Conservation (phyloP, 2,888 invertebrate species). For the Chydorus sphaericus region DNA sequence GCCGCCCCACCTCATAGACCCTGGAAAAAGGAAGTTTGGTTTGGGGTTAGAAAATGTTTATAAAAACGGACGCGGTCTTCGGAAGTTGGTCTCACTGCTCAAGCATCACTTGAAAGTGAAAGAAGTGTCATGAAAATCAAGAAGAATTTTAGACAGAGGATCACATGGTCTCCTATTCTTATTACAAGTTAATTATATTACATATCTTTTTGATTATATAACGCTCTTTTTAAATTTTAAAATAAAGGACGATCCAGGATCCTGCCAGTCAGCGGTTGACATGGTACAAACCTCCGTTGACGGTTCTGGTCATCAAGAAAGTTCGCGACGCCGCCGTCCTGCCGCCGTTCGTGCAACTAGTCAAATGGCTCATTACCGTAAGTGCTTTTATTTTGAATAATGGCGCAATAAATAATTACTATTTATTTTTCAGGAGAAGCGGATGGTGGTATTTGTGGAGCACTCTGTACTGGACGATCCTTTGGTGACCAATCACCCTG, state of each 20-base stretch:
- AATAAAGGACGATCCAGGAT: conserved; percentile 83
- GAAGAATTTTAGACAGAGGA: not conserved
- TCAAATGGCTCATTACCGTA: conserved; percentile 83
- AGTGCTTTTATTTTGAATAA: conserved; percentile 21
- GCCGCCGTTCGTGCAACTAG: conserved; percentile 78
- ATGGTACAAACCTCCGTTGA: conserved; percentile 92
- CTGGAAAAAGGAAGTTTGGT: no score
- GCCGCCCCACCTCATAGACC: no score
- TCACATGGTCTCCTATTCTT: not conserved
- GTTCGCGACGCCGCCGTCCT: conserved; percentile 80
- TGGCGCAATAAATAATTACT: not conserved
- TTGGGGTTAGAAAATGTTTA: no score
- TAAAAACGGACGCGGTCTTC: no score
- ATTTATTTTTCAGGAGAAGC: conserved; percentile 54
- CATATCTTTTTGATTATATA: not conserved
- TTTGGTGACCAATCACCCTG: conserved; percentile 52
- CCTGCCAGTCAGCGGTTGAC: conserved; percentile 90
- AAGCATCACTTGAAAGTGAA: no score
- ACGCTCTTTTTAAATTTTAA: conserved; percentile 10
- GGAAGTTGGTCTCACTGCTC: no score
- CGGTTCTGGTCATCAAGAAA: conserved; percentile 94
- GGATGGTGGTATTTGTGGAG: conserved; percentile 92
- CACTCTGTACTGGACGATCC: conserved; percentile 76
- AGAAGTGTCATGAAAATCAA: conserved; percentile 4
- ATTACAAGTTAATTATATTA: not conserved